A percentile compares a stretch with the other conserved stretches of the same genome.
These are phyloP conservation scores for Acanthosoma haemorrhoidale DNA, from an alignment of 2,888 invertebrate species.

Conservation along the genomic window DNA sequence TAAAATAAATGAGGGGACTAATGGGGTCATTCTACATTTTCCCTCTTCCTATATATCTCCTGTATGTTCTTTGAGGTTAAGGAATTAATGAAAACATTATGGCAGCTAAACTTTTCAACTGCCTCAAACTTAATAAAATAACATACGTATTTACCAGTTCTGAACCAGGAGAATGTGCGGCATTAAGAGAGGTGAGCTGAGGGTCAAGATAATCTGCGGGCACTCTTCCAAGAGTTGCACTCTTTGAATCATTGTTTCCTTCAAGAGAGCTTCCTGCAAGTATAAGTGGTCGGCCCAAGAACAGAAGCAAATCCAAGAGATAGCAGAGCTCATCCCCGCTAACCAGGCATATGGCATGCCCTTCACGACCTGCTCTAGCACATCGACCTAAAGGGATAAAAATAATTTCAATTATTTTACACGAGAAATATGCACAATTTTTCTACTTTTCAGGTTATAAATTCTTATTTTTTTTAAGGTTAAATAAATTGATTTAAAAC, in stretches of 20 bases:
- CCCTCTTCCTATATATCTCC: too few relatives aligned
- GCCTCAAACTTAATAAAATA: too few relatives aligned
- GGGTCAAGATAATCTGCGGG: constrained; percentile 79
- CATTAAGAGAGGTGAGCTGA: constrained; percentile 63
- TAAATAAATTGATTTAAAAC: too few relatives aligned
- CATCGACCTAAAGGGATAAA: constrained; percentile 62
- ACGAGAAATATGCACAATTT: too few relatives aligned
- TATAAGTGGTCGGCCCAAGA: constrained; percentile 72
- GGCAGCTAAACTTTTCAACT: too few relatives aligned
- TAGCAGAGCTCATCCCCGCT: constrained; percentile 87
- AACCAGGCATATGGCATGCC: constrained; percentile 86
- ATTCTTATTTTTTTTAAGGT: too few relatives aligned
- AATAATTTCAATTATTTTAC: too few relatives aligned
- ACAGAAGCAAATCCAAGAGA: constrained; percentile 89
- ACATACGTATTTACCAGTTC: constrained; percentile 83
- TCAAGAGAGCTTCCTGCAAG: constrained; percentile 48
- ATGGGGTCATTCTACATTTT: too few relatives aligned
- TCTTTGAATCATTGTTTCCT: constrained; percentile 46
- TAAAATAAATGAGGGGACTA: too few relatives aligned
- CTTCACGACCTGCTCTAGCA: constrained; percentile 88
- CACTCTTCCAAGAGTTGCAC: constrained; percentile 69
- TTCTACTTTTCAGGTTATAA: too few relatives aligned
- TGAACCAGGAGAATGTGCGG: constrained; percentile 64
- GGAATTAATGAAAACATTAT: too few relatives aligned
- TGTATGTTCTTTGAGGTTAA: too few relatives aligned